Base-by-base conservation (phyloP, 2,888 invertebrate species). In the Metellina segmentata region DNA sequence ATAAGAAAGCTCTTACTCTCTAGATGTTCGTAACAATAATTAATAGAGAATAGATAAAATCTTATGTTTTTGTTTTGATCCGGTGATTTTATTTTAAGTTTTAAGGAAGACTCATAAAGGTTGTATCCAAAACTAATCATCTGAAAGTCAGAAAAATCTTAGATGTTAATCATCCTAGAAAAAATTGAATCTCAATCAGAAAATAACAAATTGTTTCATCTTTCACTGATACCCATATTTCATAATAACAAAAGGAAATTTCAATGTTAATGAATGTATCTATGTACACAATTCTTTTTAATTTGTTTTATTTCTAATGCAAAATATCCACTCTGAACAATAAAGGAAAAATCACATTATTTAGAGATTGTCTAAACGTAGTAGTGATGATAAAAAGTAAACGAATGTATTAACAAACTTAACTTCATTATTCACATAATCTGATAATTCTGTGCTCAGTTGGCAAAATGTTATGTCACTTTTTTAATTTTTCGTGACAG, bases 11-110 rank as follows among this genome's bases (percentile, higher is more conserved):
- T 34, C 34, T 34, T 34, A 1, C 34, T 34, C 34, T 34, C 34
- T 34, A 34, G 34, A 75, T 6, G 48, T 6, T 75, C 7, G 34
- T 34, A 48, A 48, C 75, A 61, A 0, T 75, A 48, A 75, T 75
- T 75, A 75, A 34, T 34, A 75, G 6, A 48, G 7, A 16, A 34
- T 11, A 70, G 82, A 82, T 82, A 20, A 19, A 72, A 72, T 82
- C 72, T 72, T 51, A 2, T 48, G 34, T 9, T 34, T 34, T 75
- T 48, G 48, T 75, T 75, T 34, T 11, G 61, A 61, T 61, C 61
- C 5, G 11, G 61, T 16, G 16, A 5, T 61, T 61, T 11, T 61
- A 16, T 8, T n/a, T 61, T 61, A 61, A 61, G 34, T 34, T 34
- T 34, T 34, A 34, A 34, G 4, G 1, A 34, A 34, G 34, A 34